Base-by-base conservation (phyloP, 2,888 invertebrate genomes). In the Agrochola lota region DNA sequence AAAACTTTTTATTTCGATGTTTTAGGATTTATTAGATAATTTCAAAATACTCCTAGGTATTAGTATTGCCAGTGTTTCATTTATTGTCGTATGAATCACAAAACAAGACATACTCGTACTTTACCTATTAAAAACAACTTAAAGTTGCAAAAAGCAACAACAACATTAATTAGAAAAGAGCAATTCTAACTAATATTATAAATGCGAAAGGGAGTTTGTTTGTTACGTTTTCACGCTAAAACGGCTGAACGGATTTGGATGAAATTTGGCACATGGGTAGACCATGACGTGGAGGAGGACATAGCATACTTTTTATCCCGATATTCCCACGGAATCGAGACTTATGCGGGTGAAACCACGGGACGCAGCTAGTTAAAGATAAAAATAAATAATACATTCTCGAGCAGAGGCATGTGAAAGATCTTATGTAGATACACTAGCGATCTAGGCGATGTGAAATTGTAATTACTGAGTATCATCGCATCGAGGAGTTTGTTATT, bases 391-490 rank as follows among this genome's bases (percentile, higher is more conserved):
- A 81, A 67, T 69, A 71, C 26, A 72, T 83, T 86, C 86, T 79
- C 79, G 82, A 76, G 80, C 73, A n/a, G 40, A 66, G 66, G 70
- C 85, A 80, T 77, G 78, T 78, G 84, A 87, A 64, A 87, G 87
- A 87, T 87, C 75, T 62, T 40, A 64, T 40, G 26, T 43, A 78
- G 87, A 85, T 87, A 81, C 30, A 40, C 81, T 84, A 72, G 86
- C 73, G 74, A 86, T 80, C 75, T 81, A 79, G 77, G 59, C 84
- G 85, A 86, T 85, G 86, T 59, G 83, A 86, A 85, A 86, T 78
- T 59, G 12, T 71, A 85, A 86, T 80, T 76, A 76, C 59, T 72
- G 59, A 71, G 62, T 46, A 74, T 49, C 77, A 59, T 76, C 12
- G 40, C 74, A 71, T 43, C 57, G 68, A 69, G 78, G n/a, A 66